These are phyloP conservation scores for Caenorhabditis sulstoni DNA, from an alignment of 2,888 invertebrate genomes.

Conservation along the genomic window DNA sequence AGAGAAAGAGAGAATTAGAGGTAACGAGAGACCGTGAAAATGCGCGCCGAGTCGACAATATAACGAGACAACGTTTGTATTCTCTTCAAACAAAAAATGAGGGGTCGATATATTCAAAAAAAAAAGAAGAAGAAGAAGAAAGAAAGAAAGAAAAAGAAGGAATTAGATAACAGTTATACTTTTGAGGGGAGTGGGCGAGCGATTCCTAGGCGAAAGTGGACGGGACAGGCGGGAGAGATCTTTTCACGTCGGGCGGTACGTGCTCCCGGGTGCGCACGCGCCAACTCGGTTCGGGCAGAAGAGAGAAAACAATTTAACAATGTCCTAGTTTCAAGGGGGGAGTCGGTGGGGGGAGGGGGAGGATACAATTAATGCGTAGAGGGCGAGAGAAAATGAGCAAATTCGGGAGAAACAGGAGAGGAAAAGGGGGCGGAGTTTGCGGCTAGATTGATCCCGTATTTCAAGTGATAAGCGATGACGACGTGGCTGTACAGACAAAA, in stretches of 20 bases:
- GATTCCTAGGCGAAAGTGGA: constrained; percentile 37
- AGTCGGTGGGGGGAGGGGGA: neutral
- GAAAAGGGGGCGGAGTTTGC: constrained; percentile 33
- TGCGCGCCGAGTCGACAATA: too few species aligned
- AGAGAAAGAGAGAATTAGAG: too few species aligned
- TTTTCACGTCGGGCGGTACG: constrained; percentile 16
- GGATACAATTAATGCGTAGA: constrained; percentile 40
- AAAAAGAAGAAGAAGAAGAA: neutral
- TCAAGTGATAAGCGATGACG: neutral
- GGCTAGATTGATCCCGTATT: constrained; percentile 45
- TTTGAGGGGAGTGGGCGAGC: constrained; percentile 12
- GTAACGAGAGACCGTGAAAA: too few species aligned
- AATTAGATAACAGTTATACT: constrained; percentile 42
- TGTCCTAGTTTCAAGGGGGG: constrained; percentile 42
- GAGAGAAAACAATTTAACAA: constrained; percentile 51
- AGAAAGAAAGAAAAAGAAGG: neutral
- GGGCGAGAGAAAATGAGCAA: neutral
- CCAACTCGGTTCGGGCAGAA: constrained; percentile 23
- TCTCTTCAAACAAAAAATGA: neutral
- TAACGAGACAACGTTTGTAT: too few species aligned
- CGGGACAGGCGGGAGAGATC: constrained; percentile 2
- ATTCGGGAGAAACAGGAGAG: neutral
- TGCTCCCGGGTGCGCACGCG: neutral
- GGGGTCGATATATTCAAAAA: constrained; percentile 2
- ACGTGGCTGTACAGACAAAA: constrained; percentile 41